Base-by-base conservation (phyloP, 2,797 vertebrate species). In the Rhinella marina region DNA sequence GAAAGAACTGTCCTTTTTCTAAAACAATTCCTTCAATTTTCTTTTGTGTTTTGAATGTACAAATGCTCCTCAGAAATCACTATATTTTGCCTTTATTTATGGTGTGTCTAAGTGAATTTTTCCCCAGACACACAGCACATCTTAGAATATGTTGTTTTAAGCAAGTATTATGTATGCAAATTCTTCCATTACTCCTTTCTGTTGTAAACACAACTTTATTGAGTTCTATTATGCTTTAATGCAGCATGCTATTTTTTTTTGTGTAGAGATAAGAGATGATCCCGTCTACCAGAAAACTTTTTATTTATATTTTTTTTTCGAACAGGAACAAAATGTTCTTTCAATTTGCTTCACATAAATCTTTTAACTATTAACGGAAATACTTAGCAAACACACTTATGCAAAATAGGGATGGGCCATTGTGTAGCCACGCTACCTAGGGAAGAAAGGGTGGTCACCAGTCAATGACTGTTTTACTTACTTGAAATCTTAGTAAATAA, bases 81-180 rank as follows among this genome's bases (percentile, higher is more conserved):
- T 73, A 29, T 72, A 54, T 52, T 56, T 83, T 83, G 66, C 48
- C 25, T 56, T 56, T 57, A 83, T 72, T 83, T 72, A 73, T 57
- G 27, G 11, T 41, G 3, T 61, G 81, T 72, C 68, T 90, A 86
- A 90, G 89, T 81, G 90, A 75, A 27, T 84, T 27, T 62, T 61
- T 61, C 62, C 87, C 88, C 75, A 88, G 7, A 50, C 0, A 83
- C 82, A 91, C 25, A 14, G 77, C 81, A 88, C 61, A 87, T 82
- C 87, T 80, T 68, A 21, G 48, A 48, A 41, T 62, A 90, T 86
- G 88, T 73, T 11, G 79, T 80, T 87, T 87, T 73, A 81, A 88
- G 87, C 48, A 90, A 84, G 88, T 88, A 81, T 86, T 93, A 91
- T 92, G 90, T 88, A 92, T 92, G 91, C 84, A 91, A 91, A 90